phyloP scores from a whole-genome alignment of 2,888 invertebrate species.

The Hypena proboscidalis region DNA sequence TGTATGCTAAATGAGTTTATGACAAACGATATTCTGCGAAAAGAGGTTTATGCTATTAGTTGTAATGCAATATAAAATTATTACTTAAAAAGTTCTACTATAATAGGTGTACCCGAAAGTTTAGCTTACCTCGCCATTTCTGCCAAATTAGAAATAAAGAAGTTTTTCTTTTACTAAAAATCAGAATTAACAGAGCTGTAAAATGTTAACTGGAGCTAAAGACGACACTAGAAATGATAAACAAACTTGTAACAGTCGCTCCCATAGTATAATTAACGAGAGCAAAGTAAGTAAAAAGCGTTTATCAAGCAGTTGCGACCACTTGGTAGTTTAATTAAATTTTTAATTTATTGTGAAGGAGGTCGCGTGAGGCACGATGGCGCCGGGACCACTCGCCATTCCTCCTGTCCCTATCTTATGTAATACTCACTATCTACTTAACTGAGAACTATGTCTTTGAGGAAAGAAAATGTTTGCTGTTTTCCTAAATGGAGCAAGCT shows the following conservation, averaged over 20 bases:
- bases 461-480: constrained; percentile 8
- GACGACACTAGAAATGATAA: constrained; percentile 26
- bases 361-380: constrained; percentile 62
- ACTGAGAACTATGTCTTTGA: constrained; percentile 23
- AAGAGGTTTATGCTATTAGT: no score
- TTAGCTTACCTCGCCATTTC: no score
- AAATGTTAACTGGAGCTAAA: constrained; percentile 2
- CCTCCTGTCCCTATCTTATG: constrained; percentile 55
- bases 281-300: constrained; percentile 63
- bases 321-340: constrained; percentile 77
- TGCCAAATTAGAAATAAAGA: no score
- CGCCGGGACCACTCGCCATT: constrained; percentile 55
- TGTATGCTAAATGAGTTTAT: no score
- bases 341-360: constrained; percentile 77
- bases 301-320: constrained; percentile 74
- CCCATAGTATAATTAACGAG: constrained; percentile 54
- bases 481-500: background rate
- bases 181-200: no score
- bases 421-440: constrained; percentile 42
- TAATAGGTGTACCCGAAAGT: no score
- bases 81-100: no score
- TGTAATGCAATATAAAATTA: no score
- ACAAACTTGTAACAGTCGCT: constrained; percentile 32
- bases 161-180: no score
- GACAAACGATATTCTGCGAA: no score